Conservation (phyloP, 2,888 invertebrate genomes). For the Acrocera orbiculus region DNA sequence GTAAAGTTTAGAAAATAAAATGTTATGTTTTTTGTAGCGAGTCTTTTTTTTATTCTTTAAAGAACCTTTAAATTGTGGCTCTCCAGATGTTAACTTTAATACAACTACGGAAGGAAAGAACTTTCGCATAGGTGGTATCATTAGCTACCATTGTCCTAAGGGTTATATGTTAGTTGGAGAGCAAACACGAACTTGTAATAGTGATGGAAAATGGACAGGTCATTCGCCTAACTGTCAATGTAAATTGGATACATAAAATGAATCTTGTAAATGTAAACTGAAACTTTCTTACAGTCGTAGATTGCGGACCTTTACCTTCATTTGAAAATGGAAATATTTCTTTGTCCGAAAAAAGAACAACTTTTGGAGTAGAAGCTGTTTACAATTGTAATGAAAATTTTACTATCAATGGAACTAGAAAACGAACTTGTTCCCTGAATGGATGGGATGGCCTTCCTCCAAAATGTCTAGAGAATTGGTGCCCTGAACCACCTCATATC, state of each 20-base stretch:
- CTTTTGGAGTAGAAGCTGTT: constrained; percentile 55
- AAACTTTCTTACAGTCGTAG: constrained; percentile 44
- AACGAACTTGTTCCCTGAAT: constrained; percentile 52
- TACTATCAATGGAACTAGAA: constrained; percentile 58
- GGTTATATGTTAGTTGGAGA: constrained; percentile 66
- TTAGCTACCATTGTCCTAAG: constrained; percentile 61
- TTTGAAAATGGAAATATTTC: constrained; percentile 56
- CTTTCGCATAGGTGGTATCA: constrained; percentile 48
- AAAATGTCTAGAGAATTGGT: constrained; percentile 73
- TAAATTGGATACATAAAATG: constrained; percentile 32
- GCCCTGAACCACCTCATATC: constrained; percentile 63
- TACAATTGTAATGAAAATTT: constrained; percentile 73
- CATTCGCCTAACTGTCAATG: constrained; percentile 71
- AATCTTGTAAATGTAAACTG: background rate
- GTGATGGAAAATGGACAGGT: constrained; percentile 70
- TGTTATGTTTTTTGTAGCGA: background rate
- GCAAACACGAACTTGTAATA: constrained; percentile 46
- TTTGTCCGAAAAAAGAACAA: constrained; percentile 52
- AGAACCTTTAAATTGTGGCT: constrained; percentile 75
- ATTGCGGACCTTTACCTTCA: constrained; percentile 52
- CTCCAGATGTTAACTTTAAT: constrained; percentile 68
- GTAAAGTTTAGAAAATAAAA: constrained; percentile 50
- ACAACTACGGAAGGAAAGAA: constrained; percentile 59
- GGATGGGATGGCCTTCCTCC: constrained; percentile 69
- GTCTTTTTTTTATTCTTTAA: constrained; percentile 15